Evolutionary conservation across 2,113 vertebrate species (phyloP).

Genomic region (Orycteropus afer): DNA sequence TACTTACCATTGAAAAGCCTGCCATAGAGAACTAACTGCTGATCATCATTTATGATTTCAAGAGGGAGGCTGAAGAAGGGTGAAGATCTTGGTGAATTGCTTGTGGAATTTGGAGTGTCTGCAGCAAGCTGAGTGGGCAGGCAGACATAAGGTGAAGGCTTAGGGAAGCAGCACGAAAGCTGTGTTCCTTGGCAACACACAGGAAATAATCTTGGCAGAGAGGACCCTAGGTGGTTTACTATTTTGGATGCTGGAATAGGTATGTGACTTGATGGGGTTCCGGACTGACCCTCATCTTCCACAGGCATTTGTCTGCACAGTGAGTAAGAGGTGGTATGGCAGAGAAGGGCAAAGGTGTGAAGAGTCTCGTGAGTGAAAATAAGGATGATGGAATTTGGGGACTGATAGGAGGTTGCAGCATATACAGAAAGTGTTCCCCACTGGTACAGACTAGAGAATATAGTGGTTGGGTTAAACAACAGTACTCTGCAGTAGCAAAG

Average conservation of each 20-base stretch:
- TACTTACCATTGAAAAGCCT: constrained; percentile 88
- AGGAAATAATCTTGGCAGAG: constrained; percentile 84
- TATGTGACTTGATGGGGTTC: constrained; percentile 83
- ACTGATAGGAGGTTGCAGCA: constrained; percentile 90
- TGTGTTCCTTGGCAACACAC: constrained; percentile 85
- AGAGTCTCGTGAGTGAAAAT: constrained; percentile 91
- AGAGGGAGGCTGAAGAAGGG: constrained; percentile 88
- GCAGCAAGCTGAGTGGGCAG: constrained; percentile 85
- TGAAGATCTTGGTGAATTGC: constrained; percentile 89
- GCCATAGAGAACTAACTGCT: constrained; percentile 85
- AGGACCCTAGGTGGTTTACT: constrained; percentile 87
- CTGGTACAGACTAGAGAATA: constrained; percentile 93
- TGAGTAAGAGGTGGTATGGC: constrained; percentile 91
- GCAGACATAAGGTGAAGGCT: constrained; percentile 88
- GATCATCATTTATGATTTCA: no score
- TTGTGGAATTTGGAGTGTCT: constrained; percentile 91
- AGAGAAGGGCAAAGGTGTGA: constrained; percentile 88
- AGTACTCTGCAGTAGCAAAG: constrained; percentile 95
- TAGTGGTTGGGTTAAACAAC: constrained; percentile 93
- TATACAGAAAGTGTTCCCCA: constrained; percentile 93
- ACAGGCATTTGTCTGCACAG: constrained; percentile 91
- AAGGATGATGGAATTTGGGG: constrained; percentile 91
- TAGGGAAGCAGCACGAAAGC: constrained; percentile 86
- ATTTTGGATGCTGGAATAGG: constrained; percentile 88
- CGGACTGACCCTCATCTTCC: constrained; percentile 91